phyloP scores from a whole-genome alignment of 2,797 vertebrate genomes.

The Pipistrellus kuhlii region DNA sequence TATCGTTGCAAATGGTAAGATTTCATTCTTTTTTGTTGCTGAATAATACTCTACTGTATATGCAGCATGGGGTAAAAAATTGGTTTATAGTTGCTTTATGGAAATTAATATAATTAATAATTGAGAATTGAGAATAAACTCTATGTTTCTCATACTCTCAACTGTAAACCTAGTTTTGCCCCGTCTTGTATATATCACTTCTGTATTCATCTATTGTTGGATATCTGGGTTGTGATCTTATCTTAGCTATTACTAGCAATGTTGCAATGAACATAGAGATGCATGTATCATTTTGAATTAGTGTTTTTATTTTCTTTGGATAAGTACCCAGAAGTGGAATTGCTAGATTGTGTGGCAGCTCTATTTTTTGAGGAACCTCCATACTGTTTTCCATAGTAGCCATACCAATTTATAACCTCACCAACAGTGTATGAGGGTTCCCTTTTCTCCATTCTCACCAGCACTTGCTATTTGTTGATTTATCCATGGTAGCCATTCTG shows the following conservation, averaged over 20 bases:
- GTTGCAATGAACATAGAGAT: not conserved
- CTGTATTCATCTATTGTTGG: not conserved
- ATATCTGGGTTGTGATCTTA: not conserved
- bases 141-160: not conserved
- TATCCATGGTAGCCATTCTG: not conserved
- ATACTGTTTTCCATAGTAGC: not conserved
- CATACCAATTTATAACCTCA: not conserved
- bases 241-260: not conserved
- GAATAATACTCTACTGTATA: not conserved
- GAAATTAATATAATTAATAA: not conserved
- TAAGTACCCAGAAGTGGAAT: not conserved
- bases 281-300: not conserved
- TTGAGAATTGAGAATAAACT: not conserved
- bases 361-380: not conserved
- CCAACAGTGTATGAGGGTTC: not conserved
- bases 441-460: not conserved
- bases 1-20: not conserved
- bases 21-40: not conserved
- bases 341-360: not conserved
- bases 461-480: not conserved
- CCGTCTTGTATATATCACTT: not conserved
- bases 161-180: not conserved
- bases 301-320: not conserved
- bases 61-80: not conserved
- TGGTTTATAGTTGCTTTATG: not conserved